phyloP scores from a whole-genome alignment of 2,888 invertebrate species.

The Nymphalis polychloros region DNA sequence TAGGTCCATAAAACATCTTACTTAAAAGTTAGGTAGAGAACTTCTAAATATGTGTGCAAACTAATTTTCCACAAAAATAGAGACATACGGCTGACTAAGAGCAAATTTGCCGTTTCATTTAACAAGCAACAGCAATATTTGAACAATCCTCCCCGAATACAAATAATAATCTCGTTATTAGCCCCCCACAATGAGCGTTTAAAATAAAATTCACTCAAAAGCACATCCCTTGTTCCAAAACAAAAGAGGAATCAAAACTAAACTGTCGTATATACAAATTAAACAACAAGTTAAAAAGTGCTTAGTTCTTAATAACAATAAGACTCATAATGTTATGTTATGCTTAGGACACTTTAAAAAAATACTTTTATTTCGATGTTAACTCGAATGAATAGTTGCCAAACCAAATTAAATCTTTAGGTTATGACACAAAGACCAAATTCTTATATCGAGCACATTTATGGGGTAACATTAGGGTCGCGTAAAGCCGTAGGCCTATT shows the following conservation, averaged over 20 bases:
- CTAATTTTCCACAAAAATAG: slow-evolving; percentile 38
- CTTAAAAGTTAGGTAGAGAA: not conserved
- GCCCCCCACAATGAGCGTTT: slow-evolving; percentile 56
- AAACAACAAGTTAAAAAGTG: slow-evolving; percentile 35
- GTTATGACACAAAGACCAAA: not conserved
- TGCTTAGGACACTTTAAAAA: slow-evolving; percentile 41
- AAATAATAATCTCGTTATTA: slow-evolving; percentile 70
- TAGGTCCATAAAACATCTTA: too few relatives aligned
- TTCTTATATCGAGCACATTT: slow-evolving; percentile 30
- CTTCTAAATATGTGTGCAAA: not conserved
- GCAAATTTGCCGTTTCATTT: slow-evolving; percentile 59
- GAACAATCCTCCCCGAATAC: slow-evolving; percentile 57
- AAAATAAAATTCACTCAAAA: slow-evolving; percentile 68
- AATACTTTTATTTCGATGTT: slow-evolving; percentile 52
- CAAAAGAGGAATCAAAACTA: slow-evolving; percentile 33
- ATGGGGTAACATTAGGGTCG: slow-evolving; percentile 47
- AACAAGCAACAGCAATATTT: slow-evolving; percentile 65
- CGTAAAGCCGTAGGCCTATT: slow-evolving; percentile 73
- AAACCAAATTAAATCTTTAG: slow-evolving; percentile 40
- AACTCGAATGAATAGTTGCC: slow-evolving; percentile 29
- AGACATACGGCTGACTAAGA: slow-evolving; percentile 37
- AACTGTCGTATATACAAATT: slow-evolving; percentile 36
- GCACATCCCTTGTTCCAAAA: slow-evolving; percentile 51
- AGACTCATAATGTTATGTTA: slow-evolving; percentile 10
- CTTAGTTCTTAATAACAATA: slow-evolving; percentile 30